Evolutionary conservation across 1,140 invertebrate genomes (phyloP).

Genomic region (Augochlora pura): DNA sequence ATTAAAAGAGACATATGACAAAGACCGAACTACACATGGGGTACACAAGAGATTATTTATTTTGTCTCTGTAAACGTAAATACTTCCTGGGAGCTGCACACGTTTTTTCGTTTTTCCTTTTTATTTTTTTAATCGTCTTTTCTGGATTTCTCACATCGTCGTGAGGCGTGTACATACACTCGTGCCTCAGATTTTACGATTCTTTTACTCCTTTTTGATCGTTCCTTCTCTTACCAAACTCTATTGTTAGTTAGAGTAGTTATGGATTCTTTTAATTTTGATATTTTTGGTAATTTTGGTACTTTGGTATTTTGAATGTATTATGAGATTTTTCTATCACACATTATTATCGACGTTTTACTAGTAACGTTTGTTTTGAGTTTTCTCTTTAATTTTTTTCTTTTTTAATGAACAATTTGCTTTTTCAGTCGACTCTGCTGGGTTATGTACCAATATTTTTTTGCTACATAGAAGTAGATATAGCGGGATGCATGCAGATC

Average conservation of each 20-base stretch:
- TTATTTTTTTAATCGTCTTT: constrained; percentile 23
- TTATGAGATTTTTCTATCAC: constrained; percentile 28
- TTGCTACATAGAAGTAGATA: constrained; percentile 49
- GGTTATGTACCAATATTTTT: constrained; percentile 52
- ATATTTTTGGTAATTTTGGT: constrained; percentile 48
- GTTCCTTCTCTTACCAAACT: constrained; percentile 26
- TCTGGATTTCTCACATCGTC: constrained; percentile 39
- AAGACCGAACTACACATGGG: too few species aligned
- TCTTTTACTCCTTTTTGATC: constrained; percentile 34
- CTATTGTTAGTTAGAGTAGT: constrained; percentile 30
- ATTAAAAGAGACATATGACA: too few species aligned
- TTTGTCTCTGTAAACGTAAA: too few species aligned
- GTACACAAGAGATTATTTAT: not conserved
- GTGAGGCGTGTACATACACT: constrained; percentile 36
- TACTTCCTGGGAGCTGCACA: not conserved
- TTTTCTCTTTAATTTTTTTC: not conserved
- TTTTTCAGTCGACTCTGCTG: constrained; percentile 29
- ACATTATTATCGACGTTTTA: constrained; percentile 15
- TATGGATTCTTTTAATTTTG: constrained; percentile 37
- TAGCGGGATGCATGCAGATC: constrained; percentile 45
- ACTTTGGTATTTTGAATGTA: constrained; percentile 51
- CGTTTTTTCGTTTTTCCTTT: not conserved
- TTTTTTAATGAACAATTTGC: not conserved
- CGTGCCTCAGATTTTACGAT: constrained; percentile 35
- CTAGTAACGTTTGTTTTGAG: constrained; percentile 2